Conservation (phyloP, 2,797 vertebrate species). For the Hippoglossus hippoglossus region DNA sequence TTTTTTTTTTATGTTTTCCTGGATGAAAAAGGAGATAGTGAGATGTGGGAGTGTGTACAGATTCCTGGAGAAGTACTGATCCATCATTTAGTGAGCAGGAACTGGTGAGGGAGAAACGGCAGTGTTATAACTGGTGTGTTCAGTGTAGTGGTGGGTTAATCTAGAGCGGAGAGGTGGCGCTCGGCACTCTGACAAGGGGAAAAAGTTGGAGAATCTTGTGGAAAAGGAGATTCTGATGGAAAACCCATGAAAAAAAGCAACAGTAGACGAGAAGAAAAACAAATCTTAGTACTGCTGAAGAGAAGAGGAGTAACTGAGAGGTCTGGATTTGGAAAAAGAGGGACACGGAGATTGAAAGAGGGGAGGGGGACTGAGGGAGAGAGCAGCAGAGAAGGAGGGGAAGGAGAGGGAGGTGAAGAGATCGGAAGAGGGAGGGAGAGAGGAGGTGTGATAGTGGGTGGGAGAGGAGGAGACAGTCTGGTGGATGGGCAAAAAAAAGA, state of each 20-base stretch:
- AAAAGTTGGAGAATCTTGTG: constrained; percentile 80
- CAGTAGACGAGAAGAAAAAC: constrained; percentile 69
- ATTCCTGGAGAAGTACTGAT: constrained; percentile 56
- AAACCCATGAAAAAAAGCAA: constrained; percentile 68
- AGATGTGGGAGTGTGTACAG: constrained; percentile 14
- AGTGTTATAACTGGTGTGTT: constrained; percentile 46
- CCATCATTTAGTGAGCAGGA: constrained; percentile 53
- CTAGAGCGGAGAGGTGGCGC: constrained; percentile 50
- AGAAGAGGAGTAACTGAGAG: constrained; percentile 57
- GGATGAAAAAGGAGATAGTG: constrained; percentile 40
- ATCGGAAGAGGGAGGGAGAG: constrained; percentile 69
- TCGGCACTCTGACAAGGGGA: constrained; percentile 48
- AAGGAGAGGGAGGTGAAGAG: constrained; percentile 65
- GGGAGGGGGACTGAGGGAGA: constrained; percentile 50
- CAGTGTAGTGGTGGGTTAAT: constrained; percentile 58
- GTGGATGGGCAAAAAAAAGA: constrained; percentile 75
- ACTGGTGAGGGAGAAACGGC: constrained; percentile 32
- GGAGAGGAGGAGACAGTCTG: constrained; percentile 76
- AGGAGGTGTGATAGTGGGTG: constrained; percentile 80
- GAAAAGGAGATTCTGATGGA: constrained; percentile 82
- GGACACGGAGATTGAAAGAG: constrained; percentile 46
- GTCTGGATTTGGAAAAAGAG: constrained; percentile 61
- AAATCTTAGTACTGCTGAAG: constrained; percentile 58
- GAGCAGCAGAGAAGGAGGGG: constrained; percentile 51
- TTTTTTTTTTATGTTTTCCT: constrained; percentile 47